These are phyloP conservation scores for Dasyurus viverrinus DNA, from an alignment of 2,113 vertebrate species.

Conservation along the genomic window DNA sequence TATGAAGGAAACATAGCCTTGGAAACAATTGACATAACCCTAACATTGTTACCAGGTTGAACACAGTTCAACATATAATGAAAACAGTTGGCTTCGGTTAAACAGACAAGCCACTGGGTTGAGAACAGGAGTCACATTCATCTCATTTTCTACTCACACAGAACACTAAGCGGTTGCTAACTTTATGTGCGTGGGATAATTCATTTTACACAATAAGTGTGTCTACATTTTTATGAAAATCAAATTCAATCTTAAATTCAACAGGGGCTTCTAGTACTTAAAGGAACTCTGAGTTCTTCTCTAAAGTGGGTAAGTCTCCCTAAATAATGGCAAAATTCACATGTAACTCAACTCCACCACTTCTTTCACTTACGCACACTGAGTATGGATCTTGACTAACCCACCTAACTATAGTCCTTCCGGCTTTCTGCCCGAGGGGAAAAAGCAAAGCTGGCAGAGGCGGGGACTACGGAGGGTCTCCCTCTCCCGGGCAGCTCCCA, in stretches of 20 bases:
- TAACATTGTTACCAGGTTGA: not conserved
- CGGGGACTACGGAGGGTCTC: constrained; percentile 24
- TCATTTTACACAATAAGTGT: constrained; percentile 24
- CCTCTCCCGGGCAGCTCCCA: constrained; percentile 40
- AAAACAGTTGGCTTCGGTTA: not conserved
- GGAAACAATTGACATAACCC: not conserved
- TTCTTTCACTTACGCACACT: not conserved
- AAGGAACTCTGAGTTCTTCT: not conserved
- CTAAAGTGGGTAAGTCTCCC: not conserved
- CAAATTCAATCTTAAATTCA: constrained; percentile 25
- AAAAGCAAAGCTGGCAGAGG: not conserved
- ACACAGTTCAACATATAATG: not conserved
- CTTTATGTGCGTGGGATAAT: not conserved
- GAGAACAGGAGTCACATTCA: not conserved
- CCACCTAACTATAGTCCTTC: constrained; percentile 18
- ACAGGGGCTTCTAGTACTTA: constrained; percentile 32
- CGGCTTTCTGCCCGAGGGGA: constrained; percentile 18
- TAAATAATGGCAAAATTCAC: not conserved
- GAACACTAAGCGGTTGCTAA: not conserved
- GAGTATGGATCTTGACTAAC: not conserved
- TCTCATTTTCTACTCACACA: not conserved
- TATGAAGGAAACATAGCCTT: not conserved
- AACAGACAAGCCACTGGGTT: not conserved
- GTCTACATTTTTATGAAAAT: constrained; percentile 12
- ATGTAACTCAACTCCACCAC: constrained; percentile 29